Conservation (phyloP, 2,113 vertebrate genomes). For the Tyrannus savana region DNA sequence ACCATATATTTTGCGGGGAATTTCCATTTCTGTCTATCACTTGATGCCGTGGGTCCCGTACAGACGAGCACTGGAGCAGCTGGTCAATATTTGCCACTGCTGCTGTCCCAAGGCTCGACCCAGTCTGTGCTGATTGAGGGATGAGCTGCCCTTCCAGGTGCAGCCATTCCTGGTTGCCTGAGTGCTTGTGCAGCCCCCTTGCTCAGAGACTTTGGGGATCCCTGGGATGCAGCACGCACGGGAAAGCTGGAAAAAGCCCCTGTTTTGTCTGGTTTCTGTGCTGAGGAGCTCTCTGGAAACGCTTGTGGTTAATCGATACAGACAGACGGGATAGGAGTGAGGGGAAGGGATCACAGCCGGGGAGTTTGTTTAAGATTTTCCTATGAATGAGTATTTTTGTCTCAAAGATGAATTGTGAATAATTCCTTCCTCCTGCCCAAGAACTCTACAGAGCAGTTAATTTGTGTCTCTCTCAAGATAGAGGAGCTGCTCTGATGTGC, state of each 20-base stretch:
- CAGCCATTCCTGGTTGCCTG: background rate
- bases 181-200: background rate
- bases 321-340: background rate
- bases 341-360: background rate
- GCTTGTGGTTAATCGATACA: background rate
- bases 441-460: background rate
- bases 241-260: conserved; percentile 18
- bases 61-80: rapidly evolving
- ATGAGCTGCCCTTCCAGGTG: rapidly evolving
- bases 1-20: background rate
- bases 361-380: background rate
- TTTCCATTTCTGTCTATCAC: background rate
- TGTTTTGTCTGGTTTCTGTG: conserved; percentile 29
- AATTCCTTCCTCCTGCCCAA: background rate
- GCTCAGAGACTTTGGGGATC: background rate
- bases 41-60: background rate
- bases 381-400: conserved; percentile 35
- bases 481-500: background rate
- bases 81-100: background rate
- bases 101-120: background rate
- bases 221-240: background rate
- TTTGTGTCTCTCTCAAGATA: background rate
- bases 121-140: background rate
- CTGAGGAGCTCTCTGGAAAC: conserved; percentile 39
- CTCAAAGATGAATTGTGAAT: conserved; percentile 9